A percentile compares a stretch with the other conserved stretches of the same genome.
Evolutionary conservation across 2,797 vertebrate species (phyloP).

Genomic region (Lacerta bilineata): DNA sequence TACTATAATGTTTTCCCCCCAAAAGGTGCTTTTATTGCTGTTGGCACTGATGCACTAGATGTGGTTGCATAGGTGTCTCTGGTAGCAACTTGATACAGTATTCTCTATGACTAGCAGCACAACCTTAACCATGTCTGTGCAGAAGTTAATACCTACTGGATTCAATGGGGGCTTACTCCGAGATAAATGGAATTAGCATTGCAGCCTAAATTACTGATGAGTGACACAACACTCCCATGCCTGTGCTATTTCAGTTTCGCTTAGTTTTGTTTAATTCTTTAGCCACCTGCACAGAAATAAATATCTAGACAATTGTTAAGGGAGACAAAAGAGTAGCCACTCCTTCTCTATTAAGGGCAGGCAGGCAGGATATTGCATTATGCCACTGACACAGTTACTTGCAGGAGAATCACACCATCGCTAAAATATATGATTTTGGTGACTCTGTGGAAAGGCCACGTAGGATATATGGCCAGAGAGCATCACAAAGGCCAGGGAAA

Average conservation of each 20-base stretch:
- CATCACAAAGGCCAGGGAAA: neutral
- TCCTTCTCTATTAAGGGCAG: neutral
- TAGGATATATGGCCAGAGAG: neutral
- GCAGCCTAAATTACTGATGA: slow-evolving; percentile 13
- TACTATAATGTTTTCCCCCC: neutral
- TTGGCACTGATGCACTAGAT: neutral
- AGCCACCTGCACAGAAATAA: neutral
- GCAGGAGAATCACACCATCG: neutral
- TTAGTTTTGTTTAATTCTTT: neutral
- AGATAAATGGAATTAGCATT: neutral
- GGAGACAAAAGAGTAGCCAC: neutral
- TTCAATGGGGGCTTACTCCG: too few species aligned
- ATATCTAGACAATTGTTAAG: neutral
- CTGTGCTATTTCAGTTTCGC: neutral
- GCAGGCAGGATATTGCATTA: neutral
- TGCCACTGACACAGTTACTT: neutral
- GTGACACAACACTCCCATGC: neutral
- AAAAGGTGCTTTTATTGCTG: neutral
- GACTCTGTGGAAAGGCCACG: neutral
- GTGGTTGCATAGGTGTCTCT: neutral
- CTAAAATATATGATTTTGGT: neutral
- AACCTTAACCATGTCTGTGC: neutral
- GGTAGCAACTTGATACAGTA: neutral
- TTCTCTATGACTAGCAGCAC: neutral
- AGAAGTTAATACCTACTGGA: neutral